Conservation (phyloP, 2,888 invertebrate genomes). For the Apeira syringaria region DNA sequence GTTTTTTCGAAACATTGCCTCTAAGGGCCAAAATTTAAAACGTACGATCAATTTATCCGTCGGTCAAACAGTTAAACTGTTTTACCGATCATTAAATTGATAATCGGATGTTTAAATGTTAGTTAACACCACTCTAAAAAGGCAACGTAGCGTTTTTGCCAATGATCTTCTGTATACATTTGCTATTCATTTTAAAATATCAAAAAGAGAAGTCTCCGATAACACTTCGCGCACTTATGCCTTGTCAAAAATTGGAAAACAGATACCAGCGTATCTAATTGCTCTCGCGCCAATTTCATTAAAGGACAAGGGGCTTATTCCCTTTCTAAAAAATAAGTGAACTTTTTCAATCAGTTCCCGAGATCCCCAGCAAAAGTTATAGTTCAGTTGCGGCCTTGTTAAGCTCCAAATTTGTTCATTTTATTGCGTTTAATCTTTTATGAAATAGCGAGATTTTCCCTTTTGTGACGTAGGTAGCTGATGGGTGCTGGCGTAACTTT, state of each 20-base stretch:
- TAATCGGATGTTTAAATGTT: no score
- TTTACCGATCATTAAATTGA: no score
- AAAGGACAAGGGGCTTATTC: slow-evolving; percentile 19
- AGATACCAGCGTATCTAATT: slow-evolving; percentile 27
- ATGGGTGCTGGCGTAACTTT: slow-evolving; percentile 6
- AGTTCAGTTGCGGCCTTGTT: slow-evolving; percentile 20
- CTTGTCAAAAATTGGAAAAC: slow-evolving; percentile 21
- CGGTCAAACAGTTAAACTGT: no score
- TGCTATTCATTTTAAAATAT: no score
- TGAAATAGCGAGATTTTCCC: slow-evolving; percentile 21
- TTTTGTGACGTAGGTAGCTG: slow-evolving; percentile 13
- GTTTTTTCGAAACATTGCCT: no score
- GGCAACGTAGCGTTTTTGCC: no score
- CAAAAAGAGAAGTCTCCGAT: slow-evolving; percentile 1
- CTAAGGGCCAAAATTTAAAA: no score
- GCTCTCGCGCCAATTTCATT: slow-evolving; percentile 28
- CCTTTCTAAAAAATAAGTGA: slow-evolving; percentile 15
- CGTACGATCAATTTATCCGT: no score
- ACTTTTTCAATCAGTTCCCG: slow-evolving; percentile 31
- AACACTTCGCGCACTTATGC: slow-evolving; percentile 10
- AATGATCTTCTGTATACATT: no score
- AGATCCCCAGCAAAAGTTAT: slow-evolving; percentile 16
- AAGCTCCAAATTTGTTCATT: slow-evolving; percentile 25
- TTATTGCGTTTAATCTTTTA: slow-evolving; percentile 29
- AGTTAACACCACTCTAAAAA: no score